These are phyloP conservation scores for Ectropis grisescens DNA, from an alignment of 1,140 invertebrate species.

Conservation along the genomic window DNA sequence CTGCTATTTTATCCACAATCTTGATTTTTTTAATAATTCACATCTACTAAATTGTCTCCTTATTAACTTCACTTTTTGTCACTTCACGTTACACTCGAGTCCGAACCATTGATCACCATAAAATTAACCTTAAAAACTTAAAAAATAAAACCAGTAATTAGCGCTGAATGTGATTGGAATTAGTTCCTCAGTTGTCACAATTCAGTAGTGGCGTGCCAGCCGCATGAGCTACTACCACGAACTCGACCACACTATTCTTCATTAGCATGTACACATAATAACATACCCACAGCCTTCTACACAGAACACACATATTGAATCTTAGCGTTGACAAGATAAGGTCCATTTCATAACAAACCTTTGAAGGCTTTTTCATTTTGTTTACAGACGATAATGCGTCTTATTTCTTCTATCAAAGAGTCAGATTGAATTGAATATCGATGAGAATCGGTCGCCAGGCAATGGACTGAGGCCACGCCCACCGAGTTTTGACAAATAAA, in stretches of 20 bases:
- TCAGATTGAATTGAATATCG: constrained; percentile 6
- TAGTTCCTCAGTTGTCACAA: constrained; percentile 35
- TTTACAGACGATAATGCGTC: constrained; percentile 12
- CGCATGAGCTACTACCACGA: constrained; percentile 60
- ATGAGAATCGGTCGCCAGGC: not conserved
- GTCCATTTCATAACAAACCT: constrained; percentile 16
- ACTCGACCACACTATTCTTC: constrained; percentile 57
- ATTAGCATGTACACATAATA: constrained; percentile 60
- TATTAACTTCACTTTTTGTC: not conserved
- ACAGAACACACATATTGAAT: too few species aligned
- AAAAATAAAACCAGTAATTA: not conserved
- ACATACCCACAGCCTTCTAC: too few species aligned
- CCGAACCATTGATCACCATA: not conserved
- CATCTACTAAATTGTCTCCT: not conserved
- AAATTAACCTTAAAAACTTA: not conserved
- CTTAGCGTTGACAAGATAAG: too few species aligned
- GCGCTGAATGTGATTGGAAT: constrained; percentile 1
- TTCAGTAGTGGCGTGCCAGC: constrained; percentile 56
- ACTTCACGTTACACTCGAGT: not conserved
- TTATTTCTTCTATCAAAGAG: constrained; percentile 12
- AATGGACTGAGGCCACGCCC: constrained; percentile 32
- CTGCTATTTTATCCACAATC: constrained; percentile 22
- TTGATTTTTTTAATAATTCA: constrained; percentile 3
- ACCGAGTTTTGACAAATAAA: constrained; percentile 46
- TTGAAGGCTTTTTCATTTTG: constrained; percentile 6